These are phyloP conservation scores for Notechis scutatus DNA, from an alignment of 2,113 vertebrate species.

Conservation along the genomic window DNA sequence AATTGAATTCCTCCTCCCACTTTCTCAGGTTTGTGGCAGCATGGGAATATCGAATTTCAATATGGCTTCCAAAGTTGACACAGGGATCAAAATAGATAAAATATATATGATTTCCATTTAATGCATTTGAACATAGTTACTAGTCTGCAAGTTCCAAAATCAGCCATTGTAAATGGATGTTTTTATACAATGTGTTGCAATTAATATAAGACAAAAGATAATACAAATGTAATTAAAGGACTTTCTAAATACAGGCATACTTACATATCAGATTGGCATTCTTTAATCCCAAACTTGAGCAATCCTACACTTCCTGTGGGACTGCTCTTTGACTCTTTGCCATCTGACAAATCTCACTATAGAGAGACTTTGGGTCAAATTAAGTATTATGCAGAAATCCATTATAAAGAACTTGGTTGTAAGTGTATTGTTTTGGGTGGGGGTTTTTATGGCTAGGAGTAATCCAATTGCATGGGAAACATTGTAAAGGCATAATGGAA, in stretches of 20 bases:
- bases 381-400: neutral
- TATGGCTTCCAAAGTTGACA: too few species aligned
- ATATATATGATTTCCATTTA: neutral
- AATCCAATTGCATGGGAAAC: neutral
- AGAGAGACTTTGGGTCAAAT: neutral
- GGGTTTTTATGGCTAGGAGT: neutral
- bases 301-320: neutral
- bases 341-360: neutral
- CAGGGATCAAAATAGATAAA: neutral
- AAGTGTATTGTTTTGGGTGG: too few species aligned
- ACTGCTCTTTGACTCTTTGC: neutral
- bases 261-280: neutral
- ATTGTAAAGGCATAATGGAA: neutral
- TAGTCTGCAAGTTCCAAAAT: neutral
- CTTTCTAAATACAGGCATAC: neutral
- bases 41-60: too few species aligned
- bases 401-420: neutral
- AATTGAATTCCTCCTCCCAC: too few species aligned
- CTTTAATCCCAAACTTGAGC: neutral
- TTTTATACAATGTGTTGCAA: neutral
- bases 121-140: neutral
- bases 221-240: neutral
- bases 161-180: neutral
- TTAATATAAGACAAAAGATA: neutral
- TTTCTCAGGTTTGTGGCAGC: too few species aligned